Conservation (phyloP, 2,888 invertebrate genomes). For the Cheilosia scutellata region DNA sequence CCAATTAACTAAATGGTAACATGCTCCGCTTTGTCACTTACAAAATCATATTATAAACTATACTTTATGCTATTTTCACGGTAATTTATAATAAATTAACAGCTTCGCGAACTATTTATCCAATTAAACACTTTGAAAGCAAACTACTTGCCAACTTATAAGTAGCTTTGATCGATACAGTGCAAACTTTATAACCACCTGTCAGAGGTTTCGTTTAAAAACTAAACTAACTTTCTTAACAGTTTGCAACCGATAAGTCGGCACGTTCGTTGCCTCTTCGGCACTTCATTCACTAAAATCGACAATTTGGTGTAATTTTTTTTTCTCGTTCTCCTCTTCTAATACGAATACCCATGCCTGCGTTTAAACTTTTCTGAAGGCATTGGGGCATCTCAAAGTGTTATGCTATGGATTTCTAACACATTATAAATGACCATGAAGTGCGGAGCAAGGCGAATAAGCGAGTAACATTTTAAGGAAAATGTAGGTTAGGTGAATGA, state of each 20-base stretch:
- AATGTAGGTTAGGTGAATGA: not conserved
- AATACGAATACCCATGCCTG: conserved; percentile 15
- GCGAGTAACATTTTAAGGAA: not conserved
- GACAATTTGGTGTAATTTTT: conserved; percentile 46
- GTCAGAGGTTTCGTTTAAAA: conserved; percentile 52
- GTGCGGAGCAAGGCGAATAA: conserved; percentile 26
- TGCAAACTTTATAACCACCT: conserved; percentile 58
- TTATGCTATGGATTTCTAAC: conserved; percentile 61
- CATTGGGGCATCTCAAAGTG: conserved; percentile 59
- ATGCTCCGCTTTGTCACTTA: no score
- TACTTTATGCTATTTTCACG: no score
- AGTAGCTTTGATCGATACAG: conserved; percentile 5
- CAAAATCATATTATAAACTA: no score
- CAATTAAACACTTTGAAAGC: conserved; percentile 1
- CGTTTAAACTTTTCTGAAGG: conserved; percentile 41
- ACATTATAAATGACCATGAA: conserved; percentile 22
- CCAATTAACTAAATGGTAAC: no score
- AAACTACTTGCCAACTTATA: not conserved
- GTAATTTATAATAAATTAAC: no score
- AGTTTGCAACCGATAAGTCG: conserved; percentile 38
- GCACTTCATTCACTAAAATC: conserved; percentile 70
- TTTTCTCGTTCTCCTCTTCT: conserved; percentile 4
- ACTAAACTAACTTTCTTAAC: conserved; percentile 44
- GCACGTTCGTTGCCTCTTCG: conserved; percentile 58
- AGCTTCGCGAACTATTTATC: no score